phyloP scores from a whole-genome alignment of 2,888 invertebrate species.

The Pasiphila rectangulata region DNA sequence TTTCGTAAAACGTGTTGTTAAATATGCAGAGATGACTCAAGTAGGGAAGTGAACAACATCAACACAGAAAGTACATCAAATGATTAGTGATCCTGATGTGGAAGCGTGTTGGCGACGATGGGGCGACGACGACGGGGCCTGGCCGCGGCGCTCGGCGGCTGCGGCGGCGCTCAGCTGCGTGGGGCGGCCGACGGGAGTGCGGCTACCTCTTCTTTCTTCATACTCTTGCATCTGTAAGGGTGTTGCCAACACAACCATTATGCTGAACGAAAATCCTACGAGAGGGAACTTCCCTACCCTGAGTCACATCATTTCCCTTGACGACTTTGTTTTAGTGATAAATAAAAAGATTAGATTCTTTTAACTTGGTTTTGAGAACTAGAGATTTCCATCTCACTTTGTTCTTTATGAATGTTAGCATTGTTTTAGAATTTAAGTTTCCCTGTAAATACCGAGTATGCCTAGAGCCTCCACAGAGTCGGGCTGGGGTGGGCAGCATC shows the following conservation, averaged over 20 bases:
- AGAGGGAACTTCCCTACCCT: conserved; percentile 67
- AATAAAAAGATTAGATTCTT: conserved; percentile 33
- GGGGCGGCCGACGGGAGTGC: conserved; percentile 36
- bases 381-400: conserved; percentile 57
- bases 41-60: conserved; percentile 61
- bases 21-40: conserved; percentile 65
- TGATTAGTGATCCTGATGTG: conserved; percentile 48
- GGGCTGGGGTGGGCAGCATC: conserved; percentile 61
- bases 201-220: conserved; percentile 46
- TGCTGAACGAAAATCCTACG: conserved; percentile 75
- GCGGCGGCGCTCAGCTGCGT: conserved; percentile 39
- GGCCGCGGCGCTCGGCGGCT: conserved; percentile 36
- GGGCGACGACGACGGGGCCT: conserved; percentile 30
- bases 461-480: conserved; percentile 77
- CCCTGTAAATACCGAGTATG: conserved; percentile 81
- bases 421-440: conserved; percentile 74
- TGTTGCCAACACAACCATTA: conserved; percentile 80
- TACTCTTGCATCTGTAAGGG: conserved; percentile 76
- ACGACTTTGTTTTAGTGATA: conserved; percentile 47
- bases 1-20: conserved; percentile 14
- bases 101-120: conserved; percentile 26
- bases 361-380: conserved; percentile 42
- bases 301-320: conserved; percentile 70
- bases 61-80: conserved; percentile 49
- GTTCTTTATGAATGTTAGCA: conserved; percentile 63